Percentiles rank a stretch among this genome's conserved stretches.
These are phyloP conservation scores for Lagopus muta DNA, from an alignment of 2,113 vertebrate species.

Conservation along the genomic window DNA sequence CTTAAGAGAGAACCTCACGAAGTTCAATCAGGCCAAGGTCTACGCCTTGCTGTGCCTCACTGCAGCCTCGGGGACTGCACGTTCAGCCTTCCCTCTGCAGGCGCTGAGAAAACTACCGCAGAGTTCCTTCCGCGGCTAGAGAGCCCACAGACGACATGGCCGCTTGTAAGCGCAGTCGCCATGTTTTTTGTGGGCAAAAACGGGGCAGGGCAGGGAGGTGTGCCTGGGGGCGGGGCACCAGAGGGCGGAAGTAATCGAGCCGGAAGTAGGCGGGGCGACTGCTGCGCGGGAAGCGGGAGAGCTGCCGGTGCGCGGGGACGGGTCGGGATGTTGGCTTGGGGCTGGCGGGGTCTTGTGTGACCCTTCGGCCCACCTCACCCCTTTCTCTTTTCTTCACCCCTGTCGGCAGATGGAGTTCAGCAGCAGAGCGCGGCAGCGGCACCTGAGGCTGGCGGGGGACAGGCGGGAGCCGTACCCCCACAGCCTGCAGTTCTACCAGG, in stretches of 20 bases:
- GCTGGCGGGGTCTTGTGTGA: too few species aligned
- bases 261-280: neutral
- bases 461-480: slow-evolving; percentile 81
- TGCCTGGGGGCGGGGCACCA: neutral
- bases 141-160: rapidly evolving
- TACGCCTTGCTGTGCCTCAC: neutral
- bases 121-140: rapidly evolving
- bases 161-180: rapidly evolving
- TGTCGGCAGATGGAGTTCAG: slow-evolving; percentile 71
- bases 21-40: neutral
- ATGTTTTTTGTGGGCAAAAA: rapidly evolving
- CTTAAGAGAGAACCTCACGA: neutral
- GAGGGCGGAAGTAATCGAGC: neutral
- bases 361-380: too few species aligned
- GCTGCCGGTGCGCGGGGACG: too few species aligned
- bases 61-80: too few species aligned
- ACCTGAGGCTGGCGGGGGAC: neutral
- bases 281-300: neutral
- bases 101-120: too few species aligned
- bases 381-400: neutral
- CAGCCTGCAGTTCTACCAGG: slow-evolving; percentile 89
- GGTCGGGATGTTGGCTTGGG: too few species aligned
- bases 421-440: slow-evolving; percentile 20
- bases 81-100: too few species aligned
- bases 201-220: neutral